Evolutionary conservation across 2,888 invertebrate species (phyloP).

Genomic region (Cataglyphis livida): DNA sequence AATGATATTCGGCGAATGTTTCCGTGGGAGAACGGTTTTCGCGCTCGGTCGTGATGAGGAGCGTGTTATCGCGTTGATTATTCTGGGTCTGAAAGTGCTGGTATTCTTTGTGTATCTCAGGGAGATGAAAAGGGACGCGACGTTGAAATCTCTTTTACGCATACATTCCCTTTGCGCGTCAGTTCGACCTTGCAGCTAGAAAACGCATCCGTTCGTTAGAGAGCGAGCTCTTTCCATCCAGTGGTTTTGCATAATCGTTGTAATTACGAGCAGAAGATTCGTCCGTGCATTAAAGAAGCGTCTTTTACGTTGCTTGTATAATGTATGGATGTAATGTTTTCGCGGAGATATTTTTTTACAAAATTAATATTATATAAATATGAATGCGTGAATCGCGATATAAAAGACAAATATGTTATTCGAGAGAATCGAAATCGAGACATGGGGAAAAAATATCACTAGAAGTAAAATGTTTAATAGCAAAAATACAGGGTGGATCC

Average conservation of each 20-base stretch:
- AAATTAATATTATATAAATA: background rate
- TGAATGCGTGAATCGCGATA: too few species aligned
- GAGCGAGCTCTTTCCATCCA: background rate
- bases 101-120: background rate
- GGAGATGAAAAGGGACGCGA: background rate
- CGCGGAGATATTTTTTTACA: too few species aligned
- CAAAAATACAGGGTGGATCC: background rate
- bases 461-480: background rate
- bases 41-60: slow-evolving; percentile 50
- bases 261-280: background rate
- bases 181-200: background rate
- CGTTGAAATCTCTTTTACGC: background rate
- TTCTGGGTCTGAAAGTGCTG: slow-evolving; percentile 7
- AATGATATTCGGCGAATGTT: slow-evolving; percentile 53
- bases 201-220: slow-evolving; percentile 3
- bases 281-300: background rate
- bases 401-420: background rate
- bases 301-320: background rate
- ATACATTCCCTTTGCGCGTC: background rate
- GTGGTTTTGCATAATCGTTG: background rate
- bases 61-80: slow-evolving; percentile 58
- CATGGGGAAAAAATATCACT: background rate
- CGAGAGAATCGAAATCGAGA: background rate
- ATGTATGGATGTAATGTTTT: too few species aligned
- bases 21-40: slow-evolving; percentile 51